phyloP scores from a whole-genome alignment of 1,140 invertebrate genomes.

The Drosophila rufa region DNA sequence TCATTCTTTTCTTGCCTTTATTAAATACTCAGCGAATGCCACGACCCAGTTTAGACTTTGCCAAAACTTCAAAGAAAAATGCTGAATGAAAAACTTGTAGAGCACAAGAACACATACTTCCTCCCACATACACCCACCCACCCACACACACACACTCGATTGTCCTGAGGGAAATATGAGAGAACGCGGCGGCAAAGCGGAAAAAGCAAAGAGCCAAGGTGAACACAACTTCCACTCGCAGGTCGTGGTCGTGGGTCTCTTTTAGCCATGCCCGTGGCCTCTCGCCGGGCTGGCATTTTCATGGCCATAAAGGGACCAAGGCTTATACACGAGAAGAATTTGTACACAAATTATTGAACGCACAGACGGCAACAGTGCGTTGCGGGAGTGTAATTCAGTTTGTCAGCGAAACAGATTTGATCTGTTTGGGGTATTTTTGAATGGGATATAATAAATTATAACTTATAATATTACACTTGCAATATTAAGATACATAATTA shows the following conservation, averaged over 20 bases:
- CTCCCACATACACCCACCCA: slow-evolving; percentile 8
- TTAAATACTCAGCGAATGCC: slow-evolving; percentile 6
- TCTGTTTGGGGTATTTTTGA: not conserved
- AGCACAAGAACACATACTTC: slow-evolving; percentile 18
- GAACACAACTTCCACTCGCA: slow-evolving; percentile 46
- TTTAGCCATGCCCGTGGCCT: slow-evolving; percentile 31
- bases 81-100: slow-evolving; percentile 45
- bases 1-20: not conserved
- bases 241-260: slow-evolving; percentile 40
- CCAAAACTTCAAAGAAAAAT: slow-evolving; percentile 45
- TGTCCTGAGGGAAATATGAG: slow-evolving; percentile 79
- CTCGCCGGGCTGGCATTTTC: slow-evolving; percentile 53
- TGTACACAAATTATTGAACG: slow-evolving; percentile 79
- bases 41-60: slow-evolving; percentile 24
- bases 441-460: too few species aligned
- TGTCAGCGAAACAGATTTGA: slow-evolving; percentile 7
- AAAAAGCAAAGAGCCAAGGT: slow-evolving; percentile 47
- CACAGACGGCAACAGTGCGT: slow-evolving; percentile 42
- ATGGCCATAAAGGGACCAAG: slow-evolving; percentile 75
- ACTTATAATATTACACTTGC: too few species aligned
- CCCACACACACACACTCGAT: slow-evolving; percentile 31
- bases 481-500: not conserved
- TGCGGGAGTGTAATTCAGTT: slow-evolving; percentile 12
- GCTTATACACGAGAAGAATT: slow-evolving; percentile 50
- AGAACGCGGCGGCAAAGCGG: slow-evolving; percentile 53